Evolutionary conservation across 1,140 invertebrate species (phyloP).

Genomic region (Bactericera cockerelli): DNA sequence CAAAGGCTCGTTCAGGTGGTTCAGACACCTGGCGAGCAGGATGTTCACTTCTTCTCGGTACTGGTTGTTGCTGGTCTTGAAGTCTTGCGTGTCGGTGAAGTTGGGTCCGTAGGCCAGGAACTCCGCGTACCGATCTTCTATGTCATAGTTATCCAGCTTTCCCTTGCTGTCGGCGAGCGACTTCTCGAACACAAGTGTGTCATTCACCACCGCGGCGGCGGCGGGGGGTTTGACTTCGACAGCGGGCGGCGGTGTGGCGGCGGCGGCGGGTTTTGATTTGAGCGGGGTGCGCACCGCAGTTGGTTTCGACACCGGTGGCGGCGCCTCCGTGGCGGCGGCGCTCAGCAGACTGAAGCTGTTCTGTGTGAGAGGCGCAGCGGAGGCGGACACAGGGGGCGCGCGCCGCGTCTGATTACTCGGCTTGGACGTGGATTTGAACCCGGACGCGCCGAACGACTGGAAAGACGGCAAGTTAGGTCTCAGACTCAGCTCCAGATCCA

Average conservation of each 20-base stretch:
- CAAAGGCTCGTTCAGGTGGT: too few species aligned
- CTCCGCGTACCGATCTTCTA: background rate
- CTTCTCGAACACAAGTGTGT: background rate
- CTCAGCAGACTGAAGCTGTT: too few species aligned
- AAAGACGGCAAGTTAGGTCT: too few species aligned
- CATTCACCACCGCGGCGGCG: background rate
- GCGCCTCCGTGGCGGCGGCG: background rate
- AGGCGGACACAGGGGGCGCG: too few species aligned
- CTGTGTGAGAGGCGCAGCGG: too few species aligned
- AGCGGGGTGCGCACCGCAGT: background rate
- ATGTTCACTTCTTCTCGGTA: background rate
- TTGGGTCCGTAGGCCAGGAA: background rate
- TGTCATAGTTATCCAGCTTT: background rate
- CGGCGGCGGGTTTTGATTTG: too few species aligned
- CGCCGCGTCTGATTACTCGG: too few species aligned
- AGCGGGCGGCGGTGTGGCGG: too few species aligned
- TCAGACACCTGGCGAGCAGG: too few species aligned
- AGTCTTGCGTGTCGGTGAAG: background rate
- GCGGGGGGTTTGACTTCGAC: background rate
- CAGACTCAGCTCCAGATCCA: too few species aligned
- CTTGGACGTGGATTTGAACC: too few species aligned
- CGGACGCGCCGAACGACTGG: too few species aligned
- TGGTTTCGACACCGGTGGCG: background rate
- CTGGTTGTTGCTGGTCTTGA: background rate
- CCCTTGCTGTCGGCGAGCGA: background rate